Evolutionary conservation across 2,888 invertebrate species (phyloP), one percentile per base, ranked within the genome.

Genomic region (Tenthredo notha): DNA sequence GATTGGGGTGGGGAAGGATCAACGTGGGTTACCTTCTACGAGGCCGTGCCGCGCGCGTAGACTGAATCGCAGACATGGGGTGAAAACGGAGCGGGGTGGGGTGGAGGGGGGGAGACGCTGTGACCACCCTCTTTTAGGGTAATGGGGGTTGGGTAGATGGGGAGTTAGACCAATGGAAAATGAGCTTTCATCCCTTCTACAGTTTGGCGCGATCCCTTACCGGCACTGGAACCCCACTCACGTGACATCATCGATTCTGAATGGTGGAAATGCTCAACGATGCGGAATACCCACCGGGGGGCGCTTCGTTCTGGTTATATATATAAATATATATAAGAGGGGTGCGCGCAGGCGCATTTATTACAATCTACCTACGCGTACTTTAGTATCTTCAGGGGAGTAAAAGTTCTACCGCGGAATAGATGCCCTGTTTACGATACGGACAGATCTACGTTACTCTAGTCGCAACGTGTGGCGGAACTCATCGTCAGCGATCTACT

Each of bases 221-320:
- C 25, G 54, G 77, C 54, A 77, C 47, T 33, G 47, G 47, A 54
- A 77, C 47, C 47, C 77, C 77, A 33, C 80, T 83, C 70, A 89
- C 89, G 91, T 92, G 90, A 91, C 91, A 91, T 92, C 93, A 93
- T 93, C 93, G 93, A 93, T 93, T 93, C 92, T 92, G 93, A 93
- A 93, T 93, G 93, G 92, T 92, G 92, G 90, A 91, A 90, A 91
- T 93, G 93, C 91, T 92, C 93, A 92, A 89, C 93, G 90, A 92
- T 89, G 93, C 93, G 93, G 92, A 93, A 93, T 91, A 89, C 91
- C 91, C 92, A 91, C 91, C 92, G 91, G 93, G 92, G 93, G 93
- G 93, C 92, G 92, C 91, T 90, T 85, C 86, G 88, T 87, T 88
- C 85, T 87, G 72, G 74, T 50, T 65, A 84, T 85, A 85, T 33